Percentiles rank a stretch among this genome's conserved stretches.
Conservation (phyloP, 2,113 vertebrate genomes). For the Cisticola juncidis region DNA sequence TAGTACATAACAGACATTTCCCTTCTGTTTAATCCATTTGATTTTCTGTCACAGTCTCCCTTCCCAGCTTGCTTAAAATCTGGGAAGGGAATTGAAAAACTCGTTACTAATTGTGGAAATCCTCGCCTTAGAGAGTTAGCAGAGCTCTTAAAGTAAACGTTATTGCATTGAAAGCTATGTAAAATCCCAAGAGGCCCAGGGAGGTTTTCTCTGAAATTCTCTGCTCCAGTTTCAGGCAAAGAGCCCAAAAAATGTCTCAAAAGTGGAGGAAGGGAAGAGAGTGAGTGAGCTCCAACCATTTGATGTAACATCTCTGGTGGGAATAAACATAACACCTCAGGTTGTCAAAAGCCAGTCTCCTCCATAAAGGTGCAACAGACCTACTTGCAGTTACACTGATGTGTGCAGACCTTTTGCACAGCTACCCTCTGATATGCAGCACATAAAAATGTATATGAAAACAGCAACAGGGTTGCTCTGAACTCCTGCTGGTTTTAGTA, state of each 20-base stretch:
- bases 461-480: background rate
- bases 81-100: slow-evolving; percentile 19
- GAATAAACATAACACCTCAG: background rate
- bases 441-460: background rate
- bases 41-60: background rate
- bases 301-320: background rate
- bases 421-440: background rate
- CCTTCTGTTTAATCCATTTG: slow-evolving; percentile 5
- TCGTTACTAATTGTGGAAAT: slow-evolving; percentile 42
- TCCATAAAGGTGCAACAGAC: background rate
- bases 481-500: background rate
- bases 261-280: background rate
- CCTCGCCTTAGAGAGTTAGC: background rate
- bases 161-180: slow-evolving; percentile 18
- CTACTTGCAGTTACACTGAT: background rate
- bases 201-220: slow-evolving; percentile 11
- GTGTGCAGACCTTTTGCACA: fast-evolving
- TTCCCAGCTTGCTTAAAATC: background rate
- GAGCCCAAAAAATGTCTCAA: background rate
- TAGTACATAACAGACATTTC: background rate
- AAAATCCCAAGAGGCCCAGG: slow-evolving; percentile 26
- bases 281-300: background rate
- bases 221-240: slow-evolving; percentile 45
- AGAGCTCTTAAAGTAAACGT: background rate
- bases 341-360: background rate